These are phyloP conservation scores for Ephialtes manifestator DNA, from an alignment of 2,888 invertebrate genomes.

Conservation along the genomic window DNA sequence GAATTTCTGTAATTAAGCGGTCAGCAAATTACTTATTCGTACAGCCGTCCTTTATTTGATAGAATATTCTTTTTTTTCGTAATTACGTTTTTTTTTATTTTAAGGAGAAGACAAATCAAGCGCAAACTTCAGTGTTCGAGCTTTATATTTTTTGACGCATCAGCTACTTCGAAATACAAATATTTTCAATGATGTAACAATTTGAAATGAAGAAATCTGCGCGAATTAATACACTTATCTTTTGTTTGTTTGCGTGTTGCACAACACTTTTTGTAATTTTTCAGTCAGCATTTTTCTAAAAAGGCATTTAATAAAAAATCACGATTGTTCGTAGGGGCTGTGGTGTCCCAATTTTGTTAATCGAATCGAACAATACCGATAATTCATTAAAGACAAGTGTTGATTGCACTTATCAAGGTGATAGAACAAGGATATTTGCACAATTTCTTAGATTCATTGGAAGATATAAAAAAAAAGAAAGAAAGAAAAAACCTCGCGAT, in stretches of 20 bases:
- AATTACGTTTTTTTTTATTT: slow-evolving; percentile 7
- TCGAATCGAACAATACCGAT: slow-evolving; percentile 52
- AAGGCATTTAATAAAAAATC: slow-evolving; percentile 7
- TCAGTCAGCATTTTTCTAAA: not conserved
- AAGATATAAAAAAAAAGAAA: slow-evolving; percentile 62
- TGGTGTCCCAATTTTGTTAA: slow-evolving; percentile 23
- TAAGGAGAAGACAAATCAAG: slow-evolving; percentile 30
- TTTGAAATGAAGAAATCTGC: slow-evolving; percentile 6
- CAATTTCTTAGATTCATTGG: slow-evolving; percentile 66
- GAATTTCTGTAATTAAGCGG: slow-evolving; percentile 39
- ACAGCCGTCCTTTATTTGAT: slow-evolving; percentile 4
- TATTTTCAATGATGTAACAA: slow-evolving; percentile 12
- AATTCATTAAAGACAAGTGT: slow-evolving; percentile 64
- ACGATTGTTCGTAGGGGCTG: slow-evolving; percentile 29
- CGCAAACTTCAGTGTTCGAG: slow-evolving; percentile 44
- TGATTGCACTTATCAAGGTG: slow-evolving; percentile 55
- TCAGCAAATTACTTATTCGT: slow-evolving; percentile 21
- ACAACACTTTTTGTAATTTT: slow-evolving; percentile 22
- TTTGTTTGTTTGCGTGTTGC: slow-evolving; percentile 36
- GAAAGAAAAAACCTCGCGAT: slow-evolving; percentile 69
- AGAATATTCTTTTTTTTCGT: not conserved
- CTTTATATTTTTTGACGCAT: slow-evolving; percentile 22
- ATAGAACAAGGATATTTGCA: slow-evolving; percentile 54
- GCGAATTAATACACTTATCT: slow-evolving; percentile 16
- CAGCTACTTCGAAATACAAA: not conserved